Evolutionary conservation across 2,113 vertebrate genomes (phyloP).

Genomic region (Galbula dea): DNA sequence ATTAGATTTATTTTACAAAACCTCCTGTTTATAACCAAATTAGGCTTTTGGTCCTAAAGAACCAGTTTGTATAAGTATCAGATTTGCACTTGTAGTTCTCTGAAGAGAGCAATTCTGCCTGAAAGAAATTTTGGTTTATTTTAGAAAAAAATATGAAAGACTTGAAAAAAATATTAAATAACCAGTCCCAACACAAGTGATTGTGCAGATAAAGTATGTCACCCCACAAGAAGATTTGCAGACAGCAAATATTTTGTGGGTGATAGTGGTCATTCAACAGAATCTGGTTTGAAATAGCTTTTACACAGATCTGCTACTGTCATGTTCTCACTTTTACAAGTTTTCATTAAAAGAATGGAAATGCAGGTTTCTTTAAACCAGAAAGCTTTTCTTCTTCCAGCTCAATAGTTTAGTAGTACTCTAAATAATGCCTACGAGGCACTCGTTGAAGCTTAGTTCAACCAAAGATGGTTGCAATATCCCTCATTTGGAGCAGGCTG

Average conservation of each 20-base stretch:
- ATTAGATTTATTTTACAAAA: background rate
- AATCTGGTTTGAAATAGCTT: background rate
- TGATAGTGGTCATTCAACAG: background rate
- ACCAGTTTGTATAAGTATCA: background rate
- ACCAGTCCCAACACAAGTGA: background rate
- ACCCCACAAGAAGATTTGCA: background rate
- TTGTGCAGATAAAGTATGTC: rapidly evolving
- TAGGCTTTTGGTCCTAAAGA: background rate
- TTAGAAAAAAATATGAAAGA: background rate
- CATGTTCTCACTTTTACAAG: background rate
- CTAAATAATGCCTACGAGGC: background rate
- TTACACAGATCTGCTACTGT: background rate
- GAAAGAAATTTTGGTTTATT: background rate
- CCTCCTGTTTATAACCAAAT: background rate
- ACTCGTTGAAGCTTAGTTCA: background rate
- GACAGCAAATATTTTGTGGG: background rate
- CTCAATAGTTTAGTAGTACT: background rate
- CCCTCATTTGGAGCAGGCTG: background rate
- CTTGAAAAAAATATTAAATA: background rate
- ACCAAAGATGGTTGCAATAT: background rate
- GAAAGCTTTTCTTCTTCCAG: background rate
- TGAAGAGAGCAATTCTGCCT: background rate
- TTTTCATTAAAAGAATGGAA: background rate
- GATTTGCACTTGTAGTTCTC: background rate
- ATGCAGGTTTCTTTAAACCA: background rate